phyloP scores from a whole-genome alignment of 2,113 vertebrate genomes.

The Leptobrachium leishanense region DNA sequence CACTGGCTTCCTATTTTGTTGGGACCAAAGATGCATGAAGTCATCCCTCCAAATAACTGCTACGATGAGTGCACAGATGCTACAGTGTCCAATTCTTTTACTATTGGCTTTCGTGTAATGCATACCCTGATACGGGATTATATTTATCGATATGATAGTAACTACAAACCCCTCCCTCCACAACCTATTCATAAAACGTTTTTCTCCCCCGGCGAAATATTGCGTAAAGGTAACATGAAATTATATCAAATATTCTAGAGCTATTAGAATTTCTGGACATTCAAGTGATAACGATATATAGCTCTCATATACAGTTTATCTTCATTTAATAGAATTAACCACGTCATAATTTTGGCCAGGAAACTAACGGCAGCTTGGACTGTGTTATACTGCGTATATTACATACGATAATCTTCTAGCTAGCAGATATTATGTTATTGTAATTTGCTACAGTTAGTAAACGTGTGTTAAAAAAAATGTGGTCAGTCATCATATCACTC shows the following conservation, averaged over 20 bases:
- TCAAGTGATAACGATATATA: too few species aligned
- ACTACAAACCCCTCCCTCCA: slow-evolving; percentile 63
- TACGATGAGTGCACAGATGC: slow-evolving; percentile 76
- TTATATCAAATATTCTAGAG: not conserved
- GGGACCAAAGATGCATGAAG: slow-evolving; percentile 51
- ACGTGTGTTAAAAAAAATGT: too few species aligned
- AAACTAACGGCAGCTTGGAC: too few species aligned
- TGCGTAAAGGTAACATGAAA: slow-evolving; percentile 71
- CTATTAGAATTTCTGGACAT: not conserved
- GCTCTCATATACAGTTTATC: too few species aligned
- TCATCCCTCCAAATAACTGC: slow-evolving; percentile 64
- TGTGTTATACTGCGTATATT: too few species aligned
- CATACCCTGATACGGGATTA: slow-evolving; percentile 78
- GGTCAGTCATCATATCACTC: too few species aligned
- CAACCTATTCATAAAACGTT: slow-evolving; percentile 71
- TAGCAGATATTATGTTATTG: too few species aligned
- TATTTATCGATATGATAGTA: slow-evolving; percentile 65
- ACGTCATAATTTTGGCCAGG: too few species aligned
- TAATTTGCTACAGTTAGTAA: too few species aligned
- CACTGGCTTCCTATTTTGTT: slow-evolving; percentile 78
- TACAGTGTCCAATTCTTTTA: slow-evolving; percentile 79
- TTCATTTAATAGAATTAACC: too few species aligned
- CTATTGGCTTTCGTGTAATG: slow-evolving; percentile 82
- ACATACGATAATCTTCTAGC: too few species aligned
- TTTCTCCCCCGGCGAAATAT: slow-evolving; percentile 79